These are phyloP conservation scores for Cephonodes hylas DNA, from an alignment of 2,888 invertebrate species.

Conservation along the genomic window DNA sequence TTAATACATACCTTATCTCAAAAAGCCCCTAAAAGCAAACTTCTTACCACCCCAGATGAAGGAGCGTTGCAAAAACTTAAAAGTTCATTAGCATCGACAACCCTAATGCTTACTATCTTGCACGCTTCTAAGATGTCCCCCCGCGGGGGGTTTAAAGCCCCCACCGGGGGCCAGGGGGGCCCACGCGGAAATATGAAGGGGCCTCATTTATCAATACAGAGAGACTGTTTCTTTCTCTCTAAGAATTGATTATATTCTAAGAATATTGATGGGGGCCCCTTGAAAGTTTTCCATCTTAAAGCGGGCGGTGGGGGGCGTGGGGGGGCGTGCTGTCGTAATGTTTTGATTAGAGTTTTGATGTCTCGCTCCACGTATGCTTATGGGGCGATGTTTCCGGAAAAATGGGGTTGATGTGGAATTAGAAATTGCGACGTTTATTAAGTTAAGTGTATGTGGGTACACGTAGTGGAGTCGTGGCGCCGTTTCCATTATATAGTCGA, in stretches of 20 bases:
- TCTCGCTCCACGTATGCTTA: constrained; percentile 32
- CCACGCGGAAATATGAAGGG: constrained; percentile 79
- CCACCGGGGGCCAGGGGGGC: constrained; percentile 36
- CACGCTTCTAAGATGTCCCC: constrained; percentile 76
- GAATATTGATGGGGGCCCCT: constrained; percentile 72
- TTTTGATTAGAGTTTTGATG: constrained; percentile 75
- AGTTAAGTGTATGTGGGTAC: constrained; percentile 23
- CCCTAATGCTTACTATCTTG: constrained; percentile 78
- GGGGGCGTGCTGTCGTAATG: constrained; percentile 32
- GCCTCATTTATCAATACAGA: constrained; percentile 80
- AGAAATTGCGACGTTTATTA: constrained; percentile 14
- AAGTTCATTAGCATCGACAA: constrained; percentile 77
- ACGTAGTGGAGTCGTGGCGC: background rate
- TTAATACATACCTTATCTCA: constrained; percentile 10
- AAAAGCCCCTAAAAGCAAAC: constrained; percentile 10
- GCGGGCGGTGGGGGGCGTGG: constrained; percentile 34
- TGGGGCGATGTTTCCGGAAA: constrained; percentile 14
- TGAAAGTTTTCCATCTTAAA: constrained; percentile 57
- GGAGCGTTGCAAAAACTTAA: constrained; percentile 62
- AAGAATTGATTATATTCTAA: constrained; percentile 81
- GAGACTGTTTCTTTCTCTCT: constrained; percentile 78
- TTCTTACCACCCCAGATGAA: constrained; percentile 34
- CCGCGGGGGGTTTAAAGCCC: constrained; percentile 45
- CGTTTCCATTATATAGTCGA: background rate
- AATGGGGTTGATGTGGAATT: constrained; percentile 12